phyloP scores from a whole-genome alignment of 2,888 invertebrate genomes.

The Apotomis capreana region DNA sequence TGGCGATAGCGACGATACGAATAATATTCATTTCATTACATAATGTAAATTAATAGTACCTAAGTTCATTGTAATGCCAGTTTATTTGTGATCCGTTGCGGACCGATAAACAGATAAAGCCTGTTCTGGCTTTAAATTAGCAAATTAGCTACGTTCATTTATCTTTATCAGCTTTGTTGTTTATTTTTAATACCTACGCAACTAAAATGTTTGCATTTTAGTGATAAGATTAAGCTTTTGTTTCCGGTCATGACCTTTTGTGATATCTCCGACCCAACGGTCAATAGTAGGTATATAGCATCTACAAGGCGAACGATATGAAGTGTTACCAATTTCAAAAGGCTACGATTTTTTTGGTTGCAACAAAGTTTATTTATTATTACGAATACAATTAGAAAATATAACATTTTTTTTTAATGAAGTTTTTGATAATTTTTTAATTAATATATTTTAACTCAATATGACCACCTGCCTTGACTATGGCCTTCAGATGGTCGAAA shows the following conservation, averaged over 20 bases:
- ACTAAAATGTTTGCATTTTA: not conserved
- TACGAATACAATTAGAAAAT: too few relatives aligned
- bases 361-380: too few relatives aligned
- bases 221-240: not conserved
- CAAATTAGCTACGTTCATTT: not conserved
- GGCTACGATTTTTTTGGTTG: too few relatives aligned
- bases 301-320: too few relatives aligned
- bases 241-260: not conserved
- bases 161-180: not conserved
- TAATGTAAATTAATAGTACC: not conserved
- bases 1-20: not conserved
- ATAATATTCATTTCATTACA: not conserved
- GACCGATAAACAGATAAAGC: conserved; percentile 7
- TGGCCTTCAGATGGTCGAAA: too few relatives aligned
- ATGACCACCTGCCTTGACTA: too few relatives aligned
- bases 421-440: too few relatives aligned
- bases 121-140: not conserved
- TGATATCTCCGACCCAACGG: not conserved
- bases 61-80: not conserved
- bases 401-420: too few relatives aligned
- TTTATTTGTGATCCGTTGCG: not conserved
- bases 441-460: too few relatives aligned
- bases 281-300: too few relatives aligned
- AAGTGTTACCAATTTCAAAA: too few relatives aligned
- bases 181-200: not conserved